Conservation (phyloP, 2,113 vertebrate genomes). For the Hydropotes inermis region DNA sequence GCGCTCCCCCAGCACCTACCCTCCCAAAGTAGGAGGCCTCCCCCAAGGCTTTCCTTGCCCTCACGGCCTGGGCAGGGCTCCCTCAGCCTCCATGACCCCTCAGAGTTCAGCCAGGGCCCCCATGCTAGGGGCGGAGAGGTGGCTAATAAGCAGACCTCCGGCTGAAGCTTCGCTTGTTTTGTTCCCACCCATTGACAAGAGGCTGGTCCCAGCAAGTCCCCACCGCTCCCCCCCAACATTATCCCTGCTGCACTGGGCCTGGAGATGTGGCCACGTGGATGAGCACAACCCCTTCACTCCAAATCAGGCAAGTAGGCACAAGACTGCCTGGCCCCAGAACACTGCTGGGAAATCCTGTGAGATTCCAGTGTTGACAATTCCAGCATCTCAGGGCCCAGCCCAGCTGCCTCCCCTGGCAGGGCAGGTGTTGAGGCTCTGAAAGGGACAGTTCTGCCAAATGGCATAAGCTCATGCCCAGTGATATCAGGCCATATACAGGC, state of each 20-base stretch:
- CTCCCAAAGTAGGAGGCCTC: neutral
- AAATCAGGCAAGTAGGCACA: slow-evolving; percentile 25
- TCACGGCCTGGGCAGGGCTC: neutral
- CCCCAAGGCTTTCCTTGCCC: neutral
- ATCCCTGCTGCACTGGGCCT: neutral
- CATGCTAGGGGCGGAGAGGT: neutral
- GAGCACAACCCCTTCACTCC: neutral
- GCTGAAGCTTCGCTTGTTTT: neutral
- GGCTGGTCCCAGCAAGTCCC: neutral
- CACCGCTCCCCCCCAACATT: neutral
- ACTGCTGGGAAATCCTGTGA: neutral
- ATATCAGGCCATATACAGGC: neutral
- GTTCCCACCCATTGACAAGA: neutral
- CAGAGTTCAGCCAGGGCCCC: neutral
- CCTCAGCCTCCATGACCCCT: neutral
- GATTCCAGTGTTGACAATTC: neutral
- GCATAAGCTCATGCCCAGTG: neutral
- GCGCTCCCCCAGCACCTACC: no score
- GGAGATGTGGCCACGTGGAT: fast-evolving
- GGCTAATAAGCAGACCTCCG: neutral
- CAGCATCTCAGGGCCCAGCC: neutral
- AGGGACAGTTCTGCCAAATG: neutral
- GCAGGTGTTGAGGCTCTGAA: neutral
- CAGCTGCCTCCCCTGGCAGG: fast-evolving
- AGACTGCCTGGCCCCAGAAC: neutral